phyloP scores from a whole-genome alignment of 2,888 invertebrate genomes.

The Gastrophysa polygoni region DNA sequence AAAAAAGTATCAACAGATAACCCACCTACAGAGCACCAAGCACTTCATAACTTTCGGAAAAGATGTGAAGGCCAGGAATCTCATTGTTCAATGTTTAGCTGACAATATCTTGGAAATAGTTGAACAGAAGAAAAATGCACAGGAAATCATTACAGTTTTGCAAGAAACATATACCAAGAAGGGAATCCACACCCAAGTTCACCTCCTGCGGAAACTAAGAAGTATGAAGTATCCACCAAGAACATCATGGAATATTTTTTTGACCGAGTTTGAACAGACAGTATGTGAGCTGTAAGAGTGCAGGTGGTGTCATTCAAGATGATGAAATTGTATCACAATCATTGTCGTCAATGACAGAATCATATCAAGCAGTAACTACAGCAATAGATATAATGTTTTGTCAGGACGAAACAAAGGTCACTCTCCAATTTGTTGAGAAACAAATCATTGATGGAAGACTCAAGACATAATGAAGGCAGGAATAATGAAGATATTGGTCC shows the following conservation, averaged over 20 bases:
- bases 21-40: too few species aligned
- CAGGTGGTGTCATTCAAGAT: not conserved
- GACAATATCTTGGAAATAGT: slow-evolving; percentile 16
- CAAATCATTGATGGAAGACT: slow-evolving; percentile 12
- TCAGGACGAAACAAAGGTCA: slow-evolving; percentile 2
- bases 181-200: slow-evolving; percentile 15
- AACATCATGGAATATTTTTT: not conserved
- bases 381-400: slow-evolving; percentile 22
- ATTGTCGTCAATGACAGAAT: slow-evolving; percentile 14
- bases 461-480: slow-evolving; percentile 3
- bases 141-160: not conserved
- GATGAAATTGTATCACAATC: not conserved
- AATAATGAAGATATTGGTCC: too few species aligned
- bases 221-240: slow-evolving; percentile 16
- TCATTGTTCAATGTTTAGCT: slow-evolving; percentile 8
- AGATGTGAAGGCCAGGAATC: not conserved
- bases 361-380: slow-evolving; percentile 21
- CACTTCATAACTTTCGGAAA: not conserved
- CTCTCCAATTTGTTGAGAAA: not conserved
- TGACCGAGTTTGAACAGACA: slow-evolving; percentile 10
- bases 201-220: slow-evolving; percentile 16
- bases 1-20: too few species aligned
- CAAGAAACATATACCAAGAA: slow-evolving; percentile 1
- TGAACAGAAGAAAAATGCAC: not conserved
- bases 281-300: not conserved